These are phyloP conservation scores for Calidris pugnax DNA, from an alignment of 2,113 vertebrate species.

Conservation along the genomic window DNA sequence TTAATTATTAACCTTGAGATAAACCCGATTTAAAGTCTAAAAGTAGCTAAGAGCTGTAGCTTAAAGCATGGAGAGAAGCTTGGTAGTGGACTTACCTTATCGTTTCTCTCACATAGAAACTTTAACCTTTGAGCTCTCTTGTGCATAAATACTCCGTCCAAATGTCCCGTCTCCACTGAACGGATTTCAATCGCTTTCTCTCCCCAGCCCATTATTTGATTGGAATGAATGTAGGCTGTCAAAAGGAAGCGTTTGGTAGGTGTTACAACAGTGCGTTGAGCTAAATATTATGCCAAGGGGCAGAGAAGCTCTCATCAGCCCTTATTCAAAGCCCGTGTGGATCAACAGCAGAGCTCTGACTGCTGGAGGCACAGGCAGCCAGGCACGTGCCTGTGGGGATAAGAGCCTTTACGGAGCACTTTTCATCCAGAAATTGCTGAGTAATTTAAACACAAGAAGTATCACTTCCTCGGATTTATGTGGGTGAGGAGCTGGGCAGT, in stretches of 20 bases:
- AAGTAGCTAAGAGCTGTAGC: conserved; percentile 63
- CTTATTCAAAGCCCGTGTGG: conserved; percentile 44
- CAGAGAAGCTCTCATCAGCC: conserved; percentile 59
- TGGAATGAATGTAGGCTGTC: conserved; percentile 99
- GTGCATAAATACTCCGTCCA: conserved; percentile 99
- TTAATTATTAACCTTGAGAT: conserved; percentile 62
- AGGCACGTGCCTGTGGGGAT: not conserved
- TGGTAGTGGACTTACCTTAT: conserved; percentile 89
- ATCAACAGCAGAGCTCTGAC: conserved; percentile 58
- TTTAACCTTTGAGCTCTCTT: conserved; percentile 99
- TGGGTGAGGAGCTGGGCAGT: not conserved
- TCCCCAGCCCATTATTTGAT: conserved; percentile 99
- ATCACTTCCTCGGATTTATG: fast-evolving
- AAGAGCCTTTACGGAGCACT: not conserved
- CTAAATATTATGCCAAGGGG: conserved; percentile 34
- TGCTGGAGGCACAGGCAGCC: not conserved
- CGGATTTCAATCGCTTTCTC: conserved; percentile 99
- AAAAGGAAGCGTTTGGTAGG: conserved; percentile 71
- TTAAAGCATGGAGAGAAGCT: conserved; percentile 56
- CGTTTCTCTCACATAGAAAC: conserved; percentile 98
- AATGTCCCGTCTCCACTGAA: conserved; percentile 99
- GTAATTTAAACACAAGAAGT: not conserved
- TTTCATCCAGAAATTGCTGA: not conserved
- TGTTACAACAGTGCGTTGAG: conserved; percentile 60
- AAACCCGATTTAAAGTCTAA: conserved; percentile 63